Percentiles rank a stretch among this genome's conserved stretches.
These are phyloP conservation scores for Cottus gobio DNA, from an alignment of 2,113 vertebrate genomes.

Conservation along the genomic window DNA sequence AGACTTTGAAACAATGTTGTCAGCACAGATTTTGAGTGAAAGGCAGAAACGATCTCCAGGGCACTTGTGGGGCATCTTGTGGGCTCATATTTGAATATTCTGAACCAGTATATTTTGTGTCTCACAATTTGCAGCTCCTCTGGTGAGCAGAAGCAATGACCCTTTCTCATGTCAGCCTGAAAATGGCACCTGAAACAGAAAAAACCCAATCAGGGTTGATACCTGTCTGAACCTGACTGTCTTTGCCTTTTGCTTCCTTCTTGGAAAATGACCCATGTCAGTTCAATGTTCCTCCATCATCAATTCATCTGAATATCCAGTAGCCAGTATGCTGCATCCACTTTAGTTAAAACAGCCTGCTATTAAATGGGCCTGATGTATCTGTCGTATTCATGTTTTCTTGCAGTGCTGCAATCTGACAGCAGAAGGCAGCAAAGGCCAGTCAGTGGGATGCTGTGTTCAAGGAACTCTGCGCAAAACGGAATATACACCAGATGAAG, in stretches of 20 bases:
- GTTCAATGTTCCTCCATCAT: background rate
- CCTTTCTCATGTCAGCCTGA: background rate
- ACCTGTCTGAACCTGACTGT: background rate
- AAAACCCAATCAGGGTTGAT: background rate
- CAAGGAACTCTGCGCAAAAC: background rate
- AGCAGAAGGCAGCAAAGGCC: conserved; percentile 77
- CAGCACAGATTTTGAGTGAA: background rate
- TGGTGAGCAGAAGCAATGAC: background rate
- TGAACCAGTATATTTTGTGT: no score
- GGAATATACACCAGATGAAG: background rate
- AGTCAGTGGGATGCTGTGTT: background rate
- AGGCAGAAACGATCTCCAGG: no score
- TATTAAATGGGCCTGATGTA: background rate
- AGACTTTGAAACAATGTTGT: background rate
- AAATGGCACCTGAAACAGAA: background rate
- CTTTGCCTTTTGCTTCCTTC: background rate
- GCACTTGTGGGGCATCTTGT: background rate
- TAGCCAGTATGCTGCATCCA: background rate
- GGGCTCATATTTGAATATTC: background rate
- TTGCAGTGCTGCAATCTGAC: conserved; percentile 33
- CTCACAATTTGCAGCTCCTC: background rate
- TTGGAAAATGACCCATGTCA: background rate
- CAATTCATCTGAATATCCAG: background rate
- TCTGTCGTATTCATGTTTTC: background rate
- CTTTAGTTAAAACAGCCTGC: background rate